A percentile compares a stretch with the other conserved stretches of the same genome.
These are phyloP conservation scores for Pachliopta kotzebuea DNA, from an alignment of 2,888 invertebrate species.

Conservation along the genomic window DNA sequence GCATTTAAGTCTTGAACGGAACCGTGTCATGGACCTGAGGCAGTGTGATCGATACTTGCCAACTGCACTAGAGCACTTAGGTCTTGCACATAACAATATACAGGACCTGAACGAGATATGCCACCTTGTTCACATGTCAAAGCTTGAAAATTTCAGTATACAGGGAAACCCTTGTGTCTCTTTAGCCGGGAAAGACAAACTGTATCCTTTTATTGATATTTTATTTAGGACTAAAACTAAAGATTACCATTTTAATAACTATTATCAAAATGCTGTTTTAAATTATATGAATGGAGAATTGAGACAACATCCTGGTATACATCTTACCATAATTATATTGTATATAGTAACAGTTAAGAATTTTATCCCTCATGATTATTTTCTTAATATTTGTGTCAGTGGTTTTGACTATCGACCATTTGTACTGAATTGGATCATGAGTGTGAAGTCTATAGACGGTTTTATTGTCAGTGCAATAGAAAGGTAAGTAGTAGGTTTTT, in stretches of 20 bases:
- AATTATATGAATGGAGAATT: no score
- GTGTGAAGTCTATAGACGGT: conserved; percentile 92
- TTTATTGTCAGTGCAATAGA: conserved; percentile 94
- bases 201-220: conserved; percentile 85
- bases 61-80: conserved; percentile 85
- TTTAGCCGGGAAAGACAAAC: conserved; percentile 85
- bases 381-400: conserved; percentile 67
- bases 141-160: conserved; percentile 90
- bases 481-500: conserved; percentile 80
- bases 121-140: conserved; percentile 87
- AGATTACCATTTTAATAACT: no score
- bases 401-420: conserved; percentile 96
- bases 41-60: conserved; percentile 93
- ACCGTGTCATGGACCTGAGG: conserved; percentile 89
- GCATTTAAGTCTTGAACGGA: conserved; percentile 92
- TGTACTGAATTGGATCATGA: conserved; percentile 96
- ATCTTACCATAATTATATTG: no score
- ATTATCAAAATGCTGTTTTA: no score
- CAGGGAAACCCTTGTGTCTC: conserved; percentile 93
- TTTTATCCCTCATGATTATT: neutral
- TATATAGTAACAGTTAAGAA: no score
- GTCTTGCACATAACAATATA: conserved; percentile 91
- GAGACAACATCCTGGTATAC: no score
- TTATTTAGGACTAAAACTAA: no score
- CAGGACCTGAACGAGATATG: conserved; percentile 92